Evolutionary conservation across 2,113 vertebrate genomes (phyloP).

Genomic region (Thunnus thynnus): DNA sequence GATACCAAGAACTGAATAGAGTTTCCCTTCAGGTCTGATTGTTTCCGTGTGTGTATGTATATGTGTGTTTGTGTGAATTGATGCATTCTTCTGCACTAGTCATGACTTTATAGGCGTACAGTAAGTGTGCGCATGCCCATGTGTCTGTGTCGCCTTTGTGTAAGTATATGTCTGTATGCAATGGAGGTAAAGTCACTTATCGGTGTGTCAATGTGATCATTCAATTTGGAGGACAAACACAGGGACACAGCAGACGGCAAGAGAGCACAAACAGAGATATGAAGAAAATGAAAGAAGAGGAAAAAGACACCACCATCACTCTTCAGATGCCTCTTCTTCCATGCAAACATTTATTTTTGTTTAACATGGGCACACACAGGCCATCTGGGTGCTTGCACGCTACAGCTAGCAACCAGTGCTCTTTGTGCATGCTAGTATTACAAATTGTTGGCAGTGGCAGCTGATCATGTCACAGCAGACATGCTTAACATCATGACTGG

Average conservation of each 20-base stretch:
- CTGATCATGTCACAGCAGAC: slow-evolving; percentile 44
- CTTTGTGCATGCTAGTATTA: slow-evolving; percentile 31
- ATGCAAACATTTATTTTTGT: slow-evolving; percentile 55
- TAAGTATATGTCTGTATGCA: background rate
- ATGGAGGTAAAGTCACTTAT: slow-evolving; percentile 39
- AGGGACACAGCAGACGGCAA: slow-evolving; percentile 24
- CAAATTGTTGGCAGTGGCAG: slow-evolving; percentile 43
- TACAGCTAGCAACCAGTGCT: slow-evolving; percentile 25
- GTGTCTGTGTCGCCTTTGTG: slow-evolving; percentile 14
- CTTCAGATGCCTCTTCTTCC: slow-evolving; percentile 24
- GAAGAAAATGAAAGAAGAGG: slow-evolving; percentile 24
- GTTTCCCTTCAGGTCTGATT: slow-evolving; percentile 33
- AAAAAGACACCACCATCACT: slow-evolving; percentile 42
- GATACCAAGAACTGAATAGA: slow-evolving; percentile 31
- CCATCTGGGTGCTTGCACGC: slow-evolving; percentile 37
- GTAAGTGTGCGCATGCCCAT: slow-evolving; percentile 6
- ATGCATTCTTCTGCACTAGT: background rate
- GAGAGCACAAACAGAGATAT: slow-evolving; percentile 29
- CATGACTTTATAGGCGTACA: slow-evolving; percentile 10
- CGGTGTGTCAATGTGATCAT: slow-evolving; percentile 50
- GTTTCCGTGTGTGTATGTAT: slow-evolving; percentile 10
- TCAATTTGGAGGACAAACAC: slow-evolving; percentile 71
- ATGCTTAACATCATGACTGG: slow-evolving; percentile 40
- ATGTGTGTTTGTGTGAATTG: background rate
- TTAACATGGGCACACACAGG: slow-evolving; percentile 37